These are phyloP conservation scores for Ectemnius cavifrons DNA, from an alignment of 2,888 invertebrate genomes.

Conservation along the genomic window DNA sequence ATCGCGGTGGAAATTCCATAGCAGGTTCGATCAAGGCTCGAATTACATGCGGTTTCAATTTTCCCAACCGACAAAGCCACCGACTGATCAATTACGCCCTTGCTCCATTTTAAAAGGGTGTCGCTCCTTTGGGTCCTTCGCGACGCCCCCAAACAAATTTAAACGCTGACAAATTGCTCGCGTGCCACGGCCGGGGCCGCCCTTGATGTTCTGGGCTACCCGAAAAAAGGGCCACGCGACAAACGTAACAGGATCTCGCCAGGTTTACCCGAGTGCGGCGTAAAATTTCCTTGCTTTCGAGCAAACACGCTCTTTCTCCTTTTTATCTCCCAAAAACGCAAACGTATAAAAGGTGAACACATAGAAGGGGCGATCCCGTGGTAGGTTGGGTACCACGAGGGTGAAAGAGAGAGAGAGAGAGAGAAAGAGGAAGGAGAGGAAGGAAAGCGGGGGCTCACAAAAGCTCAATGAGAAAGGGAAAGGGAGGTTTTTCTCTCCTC, in stretches of 20 bases:
- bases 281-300: slow-evolving; percentile 14
- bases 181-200: slow-evolving; percentile 40
- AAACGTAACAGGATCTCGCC: slow-evolving; percentile 25
- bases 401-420: slow-evolving; percentile 29
- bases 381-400: slow-evolving; percentile 3
- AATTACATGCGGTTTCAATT: slow-evolving; percentile 49
- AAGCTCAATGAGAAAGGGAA: slow-evolving; percentile 15
- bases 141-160: slow-evolving; percentile 46
- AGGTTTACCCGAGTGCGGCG: slow-evolving; percentile 23
- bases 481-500: slow-evolving; percentile 23
- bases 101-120: slow-evolving; percentile 60
- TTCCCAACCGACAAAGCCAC: slow-evolving; percentile 31
- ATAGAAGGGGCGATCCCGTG: too few species aligned
- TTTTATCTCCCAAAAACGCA: slow-evolving; percentile 19
- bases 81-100: slow-evolving; percentile 46
- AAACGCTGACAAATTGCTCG: slow-evolving; percentile 61
- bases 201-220: not conserved
- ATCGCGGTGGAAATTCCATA: not conserved
- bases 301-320: not conserved
- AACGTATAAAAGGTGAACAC: too few species aligned
- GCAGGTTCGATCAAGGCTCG: slow-evolving; percentile 18
- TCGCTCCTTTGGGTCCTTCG: slow-evolving; percentile 46
- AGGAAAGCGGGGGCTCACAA: slow-evolving; percentile 10
- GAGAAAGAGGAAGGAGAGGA: not conserved
- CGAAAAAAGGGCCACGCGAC: slow-evolving; percentile 44